Evolutionary conservation across 2,113 vertebrate genomes (phyloP).

Genomic region (Zosterops borbonicus): DNA sequence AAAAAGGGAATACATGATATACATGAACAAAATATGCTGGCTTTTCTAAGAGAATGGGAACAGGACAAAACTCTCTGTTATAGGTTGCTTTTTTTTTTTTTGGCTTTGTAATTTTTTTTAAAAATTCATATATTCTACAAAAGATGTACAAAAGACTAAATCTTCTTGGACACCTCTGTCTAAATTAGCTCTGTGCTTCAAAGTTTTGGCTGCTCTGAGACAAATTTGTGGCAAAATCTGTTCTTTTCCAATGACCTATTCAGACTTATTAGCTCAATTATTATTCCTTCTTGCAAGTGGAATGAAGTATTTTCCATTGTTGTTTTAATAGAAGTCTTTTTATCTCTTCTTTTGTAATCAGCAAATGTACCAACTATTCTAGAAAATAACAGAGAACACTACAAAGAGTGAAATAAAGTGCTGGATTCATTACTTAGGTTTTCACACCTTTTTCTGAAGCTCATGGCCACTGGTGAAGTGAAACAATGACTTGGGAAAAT

Average conservation of each 20-base stretch:
- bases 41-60: background rate
- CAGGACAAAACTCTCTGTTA: background rate
- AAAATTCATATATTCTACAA: background rate
- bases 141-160: background rate
- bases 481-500: slow-evolving; percentile 18
- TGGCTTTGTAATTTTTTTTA: background rate
- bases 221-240: background rate
- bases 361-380: background rate
- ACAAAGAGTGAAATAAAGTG: background rate
- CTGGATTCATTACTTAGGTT: background rate
- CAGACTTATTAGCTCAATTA: background rate
- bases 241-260: background rate
- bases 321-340: background rate
- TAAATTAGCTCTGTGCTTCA: background rate
- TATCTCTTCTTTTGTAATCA: background rate
- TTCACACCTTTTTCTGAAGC: background rate
- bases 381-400: background rate
- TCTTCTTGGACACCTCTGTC: background rate
- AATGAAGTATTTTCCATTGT: background rate
- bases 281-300: background rate
- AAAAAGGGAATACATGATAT: background rate
- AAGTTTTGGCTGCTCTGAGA: background rate
- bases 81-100: background rate
- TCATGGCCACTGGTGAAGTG: background rate
- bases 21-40: fast-evolving